phyloP scores from a whole-genome alignment of 2,113 vertebrate species.

The Silurus meridionalis region DNA sequence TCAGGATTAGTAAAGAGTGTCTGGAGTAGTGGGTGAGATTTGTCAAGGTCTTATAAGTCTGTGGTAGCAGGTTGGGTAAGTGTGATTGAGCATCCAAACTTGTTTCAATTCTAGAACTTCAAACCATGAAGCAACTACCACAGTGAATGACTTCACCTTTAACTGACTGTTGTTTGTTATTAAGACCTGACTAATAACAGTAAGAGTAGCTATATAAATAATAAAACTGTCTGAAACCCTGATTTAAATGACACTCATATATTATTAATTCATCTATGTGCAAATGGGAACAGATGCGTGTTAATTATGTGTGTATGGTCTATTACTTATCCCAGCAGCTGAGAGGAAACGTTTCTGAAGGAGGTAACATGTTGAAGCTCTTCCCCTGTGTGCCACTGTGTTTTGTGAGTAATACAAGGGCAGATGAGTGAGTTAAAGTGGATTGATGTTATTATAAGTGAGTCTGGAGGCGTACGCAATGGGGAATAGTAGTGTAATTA shows the following conservation, averaged over 20 bases:
- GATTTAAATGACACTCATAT: background rate
- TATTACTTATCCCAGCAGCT: background rate
- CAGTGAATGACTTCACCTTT: background rate
- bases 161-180: background rate
- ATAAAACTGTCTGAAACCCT: background rate
- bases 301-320: background rate
- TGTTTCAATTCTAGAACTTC: background rate
- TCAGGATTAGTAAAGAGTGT: background rate
- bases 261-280: background rate
- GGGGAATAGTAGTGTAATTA: constrained; percentile 27
- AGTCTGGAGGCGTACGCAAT: constrained; percentile 20
- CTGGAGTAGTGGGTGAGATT: background rate
- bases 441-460: constrained; percentile 23
- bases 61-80: background rate
- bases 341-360: background rate
- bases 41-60: background rate
- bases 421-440: constrained; percentile 24
- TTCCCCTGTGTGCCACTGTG: background rate
- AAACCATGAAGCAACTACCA: background rate
- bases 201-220: background rate
- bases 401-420: background rate
- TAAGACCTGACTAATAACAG: background rate
- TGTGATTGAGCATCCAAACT: background rate
- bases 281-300: background rate
- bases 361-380: background rate